These are phyloP conservation scores for Operophtera brumata DNA, from an alignment of 2,888 invertebrate genomes.

Conservation along the genomic window DNA sequence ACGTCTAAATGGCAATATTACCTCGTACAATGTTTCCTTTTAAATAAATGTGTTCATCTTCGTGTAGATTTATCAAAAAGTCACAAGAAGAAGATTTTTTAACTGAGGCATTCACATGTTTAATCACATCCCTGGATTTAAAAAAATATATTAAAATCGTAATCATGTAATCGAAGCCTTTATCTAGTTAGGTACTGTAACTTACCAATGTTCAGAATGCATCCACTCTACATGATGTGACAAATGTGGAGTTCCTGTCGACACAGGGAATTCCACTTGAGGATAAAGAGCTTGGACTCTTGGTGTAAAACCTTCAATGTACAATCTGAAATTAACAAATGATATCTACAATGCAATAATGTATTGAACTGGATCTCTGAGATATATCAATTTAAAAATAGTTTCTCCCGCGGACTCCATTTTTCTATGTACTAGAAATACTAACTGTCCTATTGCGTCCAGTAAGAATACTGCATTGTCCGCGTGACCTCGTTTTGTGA, in stretches of 20 bases:
- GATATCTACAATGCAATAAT: too few relatives aligned
- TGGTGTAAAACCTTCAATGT: constrained; percentile 85
- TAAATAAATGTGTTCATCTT: constrained; percentile 7
- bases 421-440: too few relatives aligned
- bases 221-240: constrained; percentile 91
- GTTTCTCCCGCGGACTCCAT: too few relatives aligned
- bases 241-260: constrained; percentile 89
- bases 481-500: constrained; percentile 84
- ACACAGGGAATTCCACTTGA: constrained; percentile 87
- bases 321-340: constrained; percentile 77
- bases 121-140: not conserved
- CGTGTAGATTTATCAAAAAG: constrained; percentile 7
- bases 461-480: constrained; percentile 80
- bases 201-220: constrained; percentile 84
- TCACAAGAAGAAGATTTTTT: constrained; percentile 7
- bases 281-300: constrained; percentile 87
- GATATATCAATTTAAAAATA: too few relatives aligned
- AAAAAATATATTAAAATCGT: too few relatives aligned
- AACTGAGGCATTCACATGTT: not conserved
- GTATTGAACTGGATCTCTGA: too few relatives aligned
- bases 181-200: not conserved
- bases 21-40: constrained; percentile 6
- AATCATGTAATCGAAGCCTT: too few relatives aligned
- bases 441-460: constrained; percentile 70
- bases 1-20: not conserved